A percentile compares a stretch with the other conserved stretches of the same genome.
These are phyloP conservation scores for Engraulis encrasicolus DNA, from an alignment of 2,113 vertebrate genomes.

Conservation along the genomic window DNA sequence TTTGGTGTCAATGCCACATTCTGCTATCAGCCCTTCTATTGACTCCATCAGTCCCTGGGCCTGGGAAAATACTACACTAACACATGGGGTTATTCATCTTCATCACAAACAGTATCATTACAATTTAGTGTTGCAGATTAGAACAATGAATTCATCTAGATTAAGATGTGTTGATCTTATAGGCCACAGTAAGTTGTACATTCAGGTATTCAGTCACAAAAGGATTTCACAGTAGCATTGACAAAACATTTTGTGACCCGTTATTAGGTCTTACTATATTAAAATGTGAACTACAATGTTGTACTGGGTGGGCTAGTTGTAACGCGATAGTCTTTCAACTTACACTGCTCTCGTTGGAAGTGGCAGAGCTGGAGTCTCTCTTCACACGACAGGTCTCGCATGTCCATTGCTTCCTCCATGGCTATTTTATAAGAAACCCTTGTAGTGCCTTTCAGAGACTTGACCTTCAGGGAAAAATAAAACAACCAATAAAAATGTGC, in stretches of 20 bases:
- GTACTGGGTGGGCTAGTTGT: too few species aligned
- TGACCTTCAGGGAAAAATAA: conserved; percentile 49
- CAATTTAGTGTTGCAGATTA: neutral
- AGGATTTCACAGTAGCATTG: too few species aligned
- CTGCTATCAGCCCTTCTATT: conserved; percentile 71
- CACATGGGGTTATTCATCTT: conserved; percentile 34
- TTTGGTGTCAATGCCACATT: conserved; percentile 23
- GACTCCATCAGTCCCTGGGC: conserved; percentile 68
- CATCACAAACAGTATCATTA: neutral
- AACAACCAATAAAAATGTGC: neutral
- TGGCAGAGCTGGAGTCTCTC: conserved; percentile 64
- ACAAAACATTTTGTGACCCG: too few species aligned
- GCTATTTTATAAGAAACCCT: conserved; percentile 62
- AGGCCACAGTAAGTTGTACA: neutral
- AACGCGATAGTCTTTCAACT: too few species aligned
- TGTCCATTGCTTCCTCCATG: conserved; percentile 59
- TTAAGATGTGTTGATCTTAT: neutral
- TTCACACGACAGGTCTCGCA: conserved; percentile 52
- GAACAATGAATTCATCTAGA: neutral
- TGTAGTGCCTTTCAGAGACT: conserved; percentile 40
- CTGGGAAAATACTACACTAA: conserved; percentile 71
- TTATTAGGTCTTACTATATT: too few species aligned
- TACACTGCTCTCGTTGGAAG: conserved; percentile 52
- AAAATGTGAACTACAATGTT: neutral
- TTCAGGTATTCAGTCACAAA: too few species aligned